Base-by-base conservation (phyloP, 2,797 vertebrate genomes). In the Rhyacichthys aspro region DNA sequence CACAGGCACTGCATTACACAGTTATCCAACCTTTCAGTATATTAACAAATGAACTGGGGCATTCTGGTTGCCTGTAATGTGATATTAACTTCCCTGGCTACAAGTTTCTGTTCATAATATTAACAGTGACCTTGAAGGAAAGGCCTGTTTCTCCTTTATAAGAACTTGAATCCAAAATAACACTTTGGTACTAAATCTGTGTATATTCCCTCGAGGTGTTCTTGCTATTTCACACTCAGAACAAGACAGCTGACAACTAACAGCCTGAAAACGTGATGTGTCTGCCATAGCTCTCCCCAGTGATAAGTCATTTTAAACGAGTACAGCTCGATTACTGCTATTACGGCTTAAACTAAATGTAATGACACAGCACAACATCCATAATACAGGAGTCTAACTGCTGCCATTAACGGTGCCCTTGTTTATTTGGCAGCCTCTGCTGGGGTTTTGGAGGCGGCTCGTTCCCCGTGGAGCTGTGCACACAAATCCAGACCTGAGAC, bases 401-500 rank as follows among this genome's bases (percentile, higher is more conserved):
- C 14, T 8, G n/a, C 14, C 12, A 60, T 66, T 49, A 18, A 11
- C 15, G 67, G 49, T 2, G 16, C 7, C 45, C n/a, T 42, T 12
- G 8, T 67, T 46, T 52, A 46, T 69, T 14, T 5, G 15, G 15
- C 44, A 59, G 53, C 47, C 48, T 11, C 39, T 9, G 16, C 8
- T 14, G 12, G 9, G 5, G 46, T 32, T 45, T 65, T 55, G 19
- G 2, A 12, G 45, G 17, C 43, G 15, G 61, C 5, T 0, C 1
- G 15, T 34, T 75, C 63, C 54, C 59, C 14, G 42, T 3, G 48
- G 61, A 70, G 61, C 63, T 28, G 7, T 53, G 15, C 38, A 47
- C 34, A 12, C 17, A 62, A 69, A 57, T 56, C 41, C 57, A 77
- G 60, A 79, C 71, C 72, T 81, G 55, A 74, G 42, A 77, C 70